phyloP scores from a whole-genome alignment of 2,797 vertebrate genomes.

The Mormyrus hasselquistii region DNA sequence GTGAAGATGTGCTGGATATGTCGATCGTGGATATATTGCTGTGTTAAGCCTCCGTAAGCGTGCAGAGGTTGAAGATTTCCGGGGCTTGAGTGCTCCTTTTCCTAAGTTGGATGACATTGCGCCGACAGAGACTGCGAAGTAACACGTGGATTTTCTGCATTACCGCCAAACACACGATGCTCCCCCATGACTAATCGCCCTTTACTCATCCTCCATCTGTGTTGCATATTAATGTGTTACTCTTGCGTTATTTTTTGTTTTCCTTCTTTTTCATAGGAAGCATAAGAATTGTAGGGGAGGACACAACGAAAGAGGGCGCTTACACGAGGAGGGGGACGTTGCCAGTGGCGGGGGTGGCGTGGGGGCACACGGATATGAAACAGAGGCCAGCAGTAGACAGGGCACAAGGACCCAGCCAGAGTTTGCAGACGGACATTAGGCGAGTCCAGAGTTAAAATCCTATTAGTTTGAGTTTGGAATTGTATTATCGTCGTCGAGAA shows the following conservation, averaged over 20 bases:
- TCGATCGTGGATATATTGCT: neutral
- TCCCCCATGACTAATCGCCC: neutral
- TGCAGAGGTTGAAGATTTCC: neutral
- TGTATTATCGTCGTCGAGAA: conserved; percentile 77
- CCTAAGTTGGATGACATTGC: neutral
- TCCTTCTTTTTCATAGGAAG: neutral
- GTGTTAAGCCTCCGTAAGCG: neutral
- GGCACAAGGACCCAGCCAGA: conserved; percentile 63
- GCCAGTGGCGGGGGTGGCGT: neutral
- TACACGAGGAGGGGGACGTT: neutral
- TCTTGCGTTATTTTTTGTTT: neutral
- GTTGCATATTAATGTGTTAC: neutral
- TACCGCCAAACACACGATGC: neutral
- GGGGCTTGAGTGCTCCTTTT: neutral
- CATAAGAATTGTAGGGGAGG: neutral
- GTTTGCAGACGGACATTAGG: conserved; percentile 79
- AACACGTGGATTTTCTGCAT: neutral
- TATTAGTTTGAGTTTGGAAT: conserved; percentile 83
- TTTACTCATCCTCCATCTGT: neutral
- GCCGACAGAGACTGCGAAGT: neutral
- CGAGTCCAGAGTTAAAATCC: conserved; percentile 78
- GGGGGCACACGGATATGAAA: conserved; percentile 51
- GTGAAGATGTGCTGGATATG: neutral
- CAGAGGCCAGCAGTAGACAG: conserved; percentile 57
- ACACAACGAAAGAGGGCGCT: neutral